phyloP scores from a whole-genome alignment of 1,140 invertebrate genomes.

The Cydia amplana region DNA sequence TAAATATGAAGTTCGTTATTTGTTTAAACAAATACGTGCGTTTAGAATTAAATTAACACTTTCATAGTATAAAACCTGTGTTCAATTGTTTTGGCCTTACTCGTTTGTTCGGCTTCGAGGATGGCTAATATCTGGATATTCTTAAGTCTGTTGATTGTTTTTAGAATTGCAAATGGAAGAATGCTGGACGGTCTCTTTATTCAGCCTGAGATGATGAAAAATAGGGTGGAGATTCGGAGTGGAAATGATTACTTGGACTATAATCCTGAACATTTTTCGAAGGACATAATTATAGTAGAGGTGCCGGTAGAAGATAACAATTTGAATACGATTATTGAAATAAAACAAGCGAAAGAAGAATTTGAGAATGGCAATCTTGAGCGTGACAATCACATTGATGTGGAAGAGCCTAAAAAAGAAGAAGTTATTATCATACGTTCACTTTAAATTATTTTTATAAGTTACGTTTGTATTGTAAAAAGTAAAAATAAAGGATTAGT shows the following conservation, averaged over 20 bases:
- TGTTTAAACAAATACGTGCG: constrained; percentile 18
- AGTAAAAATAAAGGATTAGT: not conserved
- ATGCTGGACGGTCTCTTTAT: constrained; percentile 52
- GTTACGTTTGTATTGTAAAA: not conserved
- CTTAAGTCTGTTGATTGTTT: constrained; percentile 34
- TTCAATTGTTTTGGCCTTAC: constrained; percentile 3
- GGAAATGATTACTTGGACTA: constrained; percentile 63
- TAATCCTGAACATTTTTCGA: constrained; percentile 44
- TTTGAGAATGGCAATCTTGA: constrained; percentile 1
- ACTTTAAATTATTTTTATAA: not conserved
- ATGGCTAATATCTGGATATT: constrained; percentile 28
- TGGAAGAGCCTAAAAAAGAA: not conserved
- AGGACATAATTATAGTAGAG: constrained; percentile 38
- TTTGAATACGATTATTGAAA: constrained; percentile 36
- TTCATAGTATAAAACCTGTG: constrained; percentile 18
- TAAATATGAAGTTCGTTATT: not conserved
- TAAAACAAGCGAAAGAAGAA: constrained; percentile 10
- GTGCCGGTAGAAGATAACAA: constrained; percentile 32
- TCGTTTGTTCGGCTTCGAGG: not conserved
- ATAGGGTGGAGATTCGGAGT: constrained; percentile 39
- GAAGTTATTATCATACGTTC: constrained; percentile 10
- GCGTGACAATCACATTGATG: not conserved
- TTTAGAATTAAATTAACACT: constrained; percentile 29
- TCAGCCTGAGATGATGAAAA: constrained; percentile 58
- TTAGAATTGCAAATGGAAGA: constrained; percentile 35